Percentiles rank a stretch among this genome's conserved stretches.
Conservation (phyloP, 2,888 invertebrate genomes). For the Agrotis exclamationis region DNA sequence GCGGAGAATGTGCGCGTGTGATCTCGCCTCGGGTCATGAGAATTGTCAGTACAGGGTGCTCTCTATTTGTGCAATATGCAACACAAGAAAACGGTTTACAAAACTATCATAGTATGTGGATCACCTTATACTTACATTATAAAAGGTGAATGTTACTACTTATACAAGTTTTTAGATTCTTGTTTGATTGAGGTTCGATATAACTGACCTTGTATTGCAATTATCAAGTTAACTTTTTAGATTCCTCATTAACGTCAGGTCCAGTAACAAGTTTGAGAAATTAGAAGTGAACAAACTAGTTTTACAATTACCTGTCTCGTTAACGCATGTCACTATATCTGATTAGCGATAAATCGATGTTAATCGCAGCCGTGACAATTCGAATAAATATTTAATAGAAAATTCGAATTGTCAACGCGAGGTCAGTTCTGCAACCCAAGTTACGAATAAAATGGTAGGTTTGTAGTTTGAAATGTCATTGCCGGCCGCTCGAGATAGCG, state of each 20-base stretch:
- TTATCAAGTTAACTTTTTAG: neutral
- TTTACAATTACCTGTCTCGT: slow-evolving; percentile 37
- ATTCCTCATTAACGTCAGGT: slow-evolving; percentile 13
- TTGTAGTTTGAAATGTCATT: slow-evolving; percentile 72
- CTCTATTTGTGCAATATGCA: slow-evolving; percentile 31
- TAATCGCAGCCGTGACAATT: slow-evolving; percentile 44
- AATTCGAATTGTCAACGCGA: slow-evolving; percentile 65
- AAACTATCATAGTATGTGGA: neutral
- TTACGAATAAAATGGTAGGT: slow-evolving; percentile 43
- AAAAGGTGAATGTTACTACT: neutral
- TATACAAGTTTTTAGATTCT: neutral
- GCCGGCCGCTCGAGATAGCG: slow-evolving; percentile 61
- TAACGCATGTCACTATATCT: slow-evolving; percentile 28
- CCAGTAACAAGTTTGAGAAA: slow-evolving; percentile 23
- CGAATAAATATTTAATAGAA: slow-evolving; percentile 56
- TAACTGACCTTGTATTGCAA: neutral
- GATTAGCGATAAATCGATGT: slow-evolving; percentile 32
- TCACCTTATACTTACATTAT: neutral
- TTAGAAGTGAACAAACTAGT: slow-evolving; percentile 45
- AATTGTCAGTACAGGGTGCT: slow-evolving; percentile 79
- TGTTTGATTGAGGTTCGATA: neutral
- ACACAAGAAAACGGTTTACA: neutral
- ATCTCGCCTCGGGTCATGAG: slow-evolving; percentile 82
- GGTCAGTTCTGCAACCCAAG: slow-evolving; percentile 60
- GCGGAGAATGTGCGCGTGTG: slow-evolving; percentile 71